Percentiles rank a stretch among this genome's conserved stretches.
Conservation (phyloP, 2,888 invertebrate genomes). For the Philonicus albiceps region DNA sequence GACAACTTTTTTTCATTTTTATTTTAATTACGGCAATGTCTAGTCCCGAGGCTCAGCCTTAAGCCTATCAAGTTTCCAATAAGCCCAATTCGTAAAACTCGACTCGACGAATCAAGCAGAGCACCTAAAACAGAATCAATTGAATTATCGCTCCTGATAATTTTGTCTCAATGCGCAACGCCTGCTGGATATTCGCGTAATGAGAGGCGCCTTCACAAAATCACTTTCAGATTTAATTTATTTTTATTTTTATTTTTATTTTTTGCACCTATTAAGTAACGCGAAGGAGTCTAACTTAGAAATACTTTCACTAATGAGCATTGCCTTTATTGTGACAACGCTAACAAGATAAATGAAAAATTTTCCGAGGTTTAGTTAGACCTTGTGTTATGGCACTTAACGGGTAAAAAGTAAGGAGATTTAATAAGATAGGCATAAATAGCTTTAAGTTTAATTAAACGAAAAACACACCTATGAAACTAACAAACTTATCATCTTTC, state of each 20-base stretch:
- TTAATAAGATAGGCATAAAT: too few species aligned
- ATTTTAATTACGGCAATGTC: constrained; percentile 21
- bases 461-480: too few species aligned
- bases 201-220: neutral
- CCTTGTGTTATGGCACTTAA: neutral
- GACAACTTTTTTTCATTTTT: constrained; percentile 20
- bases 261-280: neutral
- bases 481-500: too few species aligned
- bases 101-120: neutral
- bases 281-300: neutral
- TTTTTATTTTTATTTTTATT: too few species aligned
- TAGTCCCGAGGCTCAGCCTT: neutral
- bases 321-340: neutral
- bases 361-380: neutral
- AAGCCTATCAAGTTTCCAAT: constrained; percentile 2
- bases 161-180: neutral
- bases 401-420: too few species aligned
- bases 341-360: neutral
- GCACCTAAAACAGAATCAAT: neutral
- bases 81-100: constrained; percentile 13
- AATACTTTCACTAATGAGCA: neutral
- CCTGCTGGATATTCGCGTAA: neutral
- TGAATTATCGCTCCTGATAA: neutral
- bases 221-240: neutral
- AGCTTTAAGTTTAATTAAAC: neutral